phyloP scores from a whole-genome alignment of 2,113 vertebrate species.

The Platichthys flesus region DNA sequence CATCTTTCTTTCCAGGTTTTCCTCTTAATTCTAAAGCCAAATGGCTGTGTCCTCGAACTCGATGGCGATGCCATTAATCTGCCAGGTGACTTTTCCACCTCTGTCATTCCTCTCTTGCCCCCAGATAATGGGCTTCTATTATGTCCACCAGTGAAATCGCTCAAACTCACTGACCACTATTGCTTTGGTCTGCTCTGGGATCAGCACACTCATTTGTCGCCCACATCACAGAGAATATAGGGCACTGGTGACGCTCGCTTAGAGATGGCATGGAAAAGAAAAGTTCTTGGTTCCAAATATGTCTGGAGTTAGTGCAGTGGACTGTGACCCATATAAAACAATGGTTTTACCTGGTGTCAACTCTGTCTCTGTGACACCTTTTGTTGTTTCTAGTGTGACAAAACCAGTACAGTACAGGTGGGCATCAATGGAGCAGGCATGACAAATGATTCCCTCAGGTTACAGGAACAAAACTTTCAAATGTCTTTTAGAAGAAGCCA shows the following conservation, averaged over 20 bases:
- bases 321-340: constrained; percentile 9
- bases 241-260: constrained; percentile 29
- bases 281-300: constrained; percentile 19
- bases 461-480: no score
- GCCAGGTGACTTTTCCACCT: constrained; percentile 38
- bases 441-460: no score
- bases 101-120: constrained; percentile 47
- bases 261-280: constrained; percentile 22
- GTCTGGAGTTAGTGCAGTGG: not conserved
- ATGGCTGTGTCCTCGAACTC: constrained; percentile 18
- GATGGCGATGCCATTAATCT: constrained; percentile 58
- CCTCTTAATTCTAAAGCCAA: constrained; percentile 36
- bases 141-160: constrained; percentile 40
- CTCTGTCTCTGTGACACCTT: not conserved
- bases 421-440: no score
- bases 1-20: constrained; percentile 26
- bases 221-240: constrained; percentile 37
- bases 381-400: no score
- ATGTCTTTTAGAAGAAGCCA: no score
- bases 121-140: constrained; percentile 52
- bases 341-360: not conserved
- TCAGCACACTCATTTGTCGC: constrained; percentile 11
- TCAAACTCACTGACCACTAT: constrained; percentile 29
- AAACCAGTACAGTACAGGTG: no score
- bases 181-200: constrained; percentile 9